A percentile compares a stretch with the other conserved stretches of the same genome.
Conservation (phyloP, 2,888 invertebrate species). For the Seira ritae region DNA sequence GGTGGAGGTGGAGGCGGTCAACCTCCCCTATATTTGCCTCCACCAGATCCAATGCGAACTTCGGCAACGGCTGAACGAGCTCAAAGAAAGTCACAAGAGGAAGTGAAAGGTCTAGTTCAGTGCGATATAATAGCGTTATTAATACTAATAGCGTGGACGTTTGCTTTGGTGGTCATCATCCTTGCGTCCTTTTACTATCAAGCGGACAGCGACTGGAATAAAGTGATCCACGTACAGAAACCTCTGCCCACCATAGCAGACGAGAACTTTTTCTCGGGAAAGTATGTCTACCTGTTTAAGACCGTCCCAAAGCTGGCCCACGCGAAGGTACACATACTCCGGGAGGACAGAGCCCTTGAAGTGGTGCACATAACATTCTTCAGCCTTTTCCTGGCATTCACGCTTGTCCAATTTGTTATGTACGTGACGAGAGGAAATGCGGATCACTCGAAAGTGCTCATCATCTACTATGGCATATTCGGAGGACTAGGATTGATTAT, state of each 20-base stretch:
- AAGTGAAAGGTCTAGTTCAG: too few species aligned
- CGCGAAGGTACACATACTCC: conserved; percentile 30
- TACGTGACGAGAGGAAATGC: conserved; percentile 39
- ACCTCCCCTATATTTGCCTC: too few species aligned
- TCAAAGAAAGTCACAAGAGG: too few species aligned
- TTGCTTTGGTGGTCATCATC: not conserved
- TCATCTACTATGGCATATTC: conserved; percentile 24
- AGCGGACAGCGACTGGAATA: conserved; percentile 37
- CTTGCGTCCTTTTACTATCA: conserved; percentile 19
- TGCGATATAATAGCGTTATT: not conserved
- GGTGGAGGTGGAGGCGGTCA: too few species aligned
- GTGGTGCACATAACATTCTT: conserved; percentile 27
- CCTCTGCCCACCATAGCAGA: not conserved
- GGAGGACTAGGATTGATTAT: conserved; percentile 30
- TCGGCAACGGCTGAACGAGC: too few species aligned
- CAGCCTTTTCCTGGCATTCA: conserved; percentile 27
- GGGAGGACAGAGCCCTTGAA: conserved; percentile 40
- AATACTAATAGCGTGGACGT: not conserved
- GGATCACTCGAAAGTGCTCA: conserved; percentile 14
- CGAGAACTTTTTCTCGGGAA: conserved; percentile 27
- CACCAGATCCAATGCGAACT: too few species aligned
- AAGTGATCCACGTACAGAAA: not conserved
- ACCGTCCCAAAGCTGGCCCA: not conserved
- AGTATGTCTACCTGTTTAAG: conserved; percentile 17
- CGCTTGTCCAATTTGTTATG: conserved; percentile 26